Evolutionary conservation across 2,888 invertebrate genomes (phyloP), one percentile per base, ranked within the genome.

Genomic region (Schizotus pectinicornis): DNA sequence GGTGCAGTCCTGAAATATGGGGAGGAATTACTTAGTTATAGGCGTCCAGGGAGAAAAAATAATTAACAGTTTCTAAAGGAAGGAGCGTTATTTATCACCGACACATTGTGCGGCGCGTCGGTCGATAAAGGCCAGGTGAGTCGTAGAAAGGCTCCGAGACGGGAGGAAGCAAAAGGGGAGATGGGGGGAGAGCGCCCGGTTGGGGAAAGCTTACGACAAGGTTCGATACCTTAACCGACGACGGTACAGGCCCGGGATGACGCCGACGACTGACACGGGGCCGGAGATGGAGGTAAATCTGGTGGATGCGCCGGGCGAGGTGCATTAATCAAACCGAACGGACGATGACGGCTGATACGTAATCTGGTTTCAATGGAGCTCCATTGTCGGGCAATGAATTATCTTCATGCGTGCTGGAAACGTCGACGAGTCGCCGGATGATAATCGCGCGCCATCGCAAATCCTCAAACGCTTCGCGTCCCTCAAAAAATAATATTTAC

Each of bases 91-190:
- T 73, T 71, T 73, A 72, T 73, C 68, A 70, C 70, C 64, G 64
- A 60, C 66, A 66, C 65, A 67, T 69, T 63, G 64, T 63, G 62
- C 57, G 56, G 61, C 62, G 64, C 63, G 68, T 65, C 72, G 74
- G 74, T 74, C 71, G 71, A 72, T 73, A 72, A 68, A 69, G 70
- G 69, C 72, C 73, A 73, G 73, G 73, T 72, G 72, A 74, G 71
- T 70, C 68, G 73, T 67, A 70, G 69, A 70, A 69, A 68, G 63
- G 67, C 66, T 63, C 55, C 50, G 59, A 59, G 59, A 59, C 46
- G 46, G 54, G 65, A 59, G 65, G 62, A 56, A 61, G 57, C 47
- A 54, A 42, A 35, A 53, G 48, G 38, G 46, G 43, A 34, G 38
- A n/a, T 14, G 35, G 12, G 11, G 49, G 43, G 34, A 41, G 31